Base-by-base conservation (phyloP, 1,140 invertebrate species). In the Saccostrea cuccullata region DNA sequence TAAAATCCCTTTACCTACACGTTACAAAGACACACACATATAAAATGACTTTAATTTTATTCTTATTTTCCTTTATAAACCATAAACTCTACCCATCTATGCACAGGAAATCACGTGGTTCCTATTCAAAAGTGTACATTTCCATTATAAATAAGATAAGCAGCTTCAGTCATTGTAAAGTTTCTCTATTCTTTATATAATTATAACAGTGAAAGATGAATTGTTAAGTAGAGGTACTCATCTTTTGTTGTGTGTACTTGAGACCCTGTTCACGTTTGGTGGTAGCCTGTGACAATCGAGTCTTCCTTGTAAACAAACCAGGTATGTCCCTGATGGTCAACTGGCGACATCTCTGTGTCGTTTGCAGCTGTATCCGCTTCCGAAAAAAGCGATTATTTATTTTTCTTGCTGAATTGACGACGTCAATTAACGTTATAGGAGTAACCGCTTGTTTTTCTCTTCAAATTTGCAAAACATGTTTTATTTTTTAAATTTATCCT, bases 281-380 rank as follows among this genome's bases (percentile, higher is more conserved):
- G 70, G 23, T 77, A 30, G 70, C 26, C 26, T 12, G 70, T 77
- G 70, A 36, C 70, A 77, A 26, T 77, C 26, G 11, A 30, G 23
- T 15, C 70, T 77, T 77, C 70, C 70, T 77, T 77, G 70, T 77
- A 77, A 77, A 77, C 70, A 77, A 30, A 1, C 70, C 30, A 30
- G 70, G 26, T 77, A 77, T 17, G 26, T 36, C 70, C 70, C 70
- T 36, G 11, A 12, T 15, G 30, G 70, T 36, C 70, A 15, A 3
- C 23, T 30, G 23, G 70, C 26, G 70, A 77, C 70, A 77, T 77
- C 70, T 36, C 70, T 26, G 26, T 30, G 12, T 36, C 30, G 0
- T 15, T 12, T 26, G 26, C 70, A 73, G 23, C 70, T 73, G 23
- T 26, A 30, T 77, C 70, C 15, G 30, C 26, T 77, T 77, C 70